Evolutionary conservation across 2,113 vertebrate species (phyloP).

Genomic region (Cynoglossus semilaevis): DNA sequence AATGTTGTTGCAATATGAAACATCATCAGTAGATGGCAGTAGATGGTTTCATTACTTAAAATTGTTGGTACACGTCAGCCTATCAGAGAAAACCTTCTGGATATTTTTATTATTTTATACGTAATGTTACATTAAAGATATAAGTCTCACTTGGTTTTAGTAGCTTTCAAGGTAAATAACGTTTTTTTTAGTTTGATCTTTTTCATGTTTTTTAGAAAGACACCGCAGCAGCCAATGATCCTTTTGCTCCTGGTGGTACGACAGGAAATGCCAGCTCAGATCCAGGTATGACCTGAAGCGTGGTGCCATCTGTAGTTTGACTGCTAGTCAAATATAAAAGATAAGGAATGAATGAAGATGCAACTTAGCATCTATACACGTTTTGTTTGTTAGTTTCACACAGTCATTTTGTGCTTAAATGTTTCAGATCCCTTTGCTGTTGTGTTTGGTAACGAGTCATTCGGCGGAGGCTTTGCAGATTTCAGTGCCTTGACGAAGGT

Average conservation of each 20-base stretch:
- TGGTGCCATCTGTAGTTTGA: conserved; percentile 39
- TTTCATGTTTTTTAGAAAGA: conserved; percentile 76
- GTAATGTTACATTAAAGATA: no score
- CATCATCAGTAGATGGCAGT: neutral
- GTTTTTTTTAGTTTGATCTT: neutral
- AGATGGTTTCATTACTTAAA: neutral
- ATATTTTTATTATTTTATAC: no score
- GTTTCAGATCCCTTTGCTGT: conserved; percentile 88
- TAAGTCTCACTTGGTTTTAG: no score
- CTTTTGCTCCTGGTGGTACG: conserved; percentile 95
- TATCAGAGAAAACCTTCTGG: no score
- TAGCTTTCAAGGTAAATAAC: no score
- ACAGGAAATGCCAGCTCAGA: conserved; percentile 81
- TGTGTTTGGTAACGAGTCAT: conserved; percentile 90
- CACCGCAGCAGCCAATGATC: conserved; percentile 82
- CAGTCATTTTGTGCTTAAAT: neutral
- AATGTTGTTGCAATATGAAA: neutral
- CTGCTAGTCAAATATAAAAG: neutral
- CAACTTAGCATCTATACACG: no score
- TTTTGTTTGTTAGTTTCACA: neutral
- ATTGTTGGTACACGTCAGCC: neutral
- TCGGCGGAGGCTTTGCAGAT: conserved; percentile 92
- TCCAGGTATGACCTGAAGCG: conserved; percentile 76
- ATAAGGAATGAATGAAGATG: no score
- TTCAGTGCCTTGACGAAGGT: conserved; percentile 91